Conservation (phyloP, 2,113 vertebrate species). For the Sphyrna mokarran region DNA sequence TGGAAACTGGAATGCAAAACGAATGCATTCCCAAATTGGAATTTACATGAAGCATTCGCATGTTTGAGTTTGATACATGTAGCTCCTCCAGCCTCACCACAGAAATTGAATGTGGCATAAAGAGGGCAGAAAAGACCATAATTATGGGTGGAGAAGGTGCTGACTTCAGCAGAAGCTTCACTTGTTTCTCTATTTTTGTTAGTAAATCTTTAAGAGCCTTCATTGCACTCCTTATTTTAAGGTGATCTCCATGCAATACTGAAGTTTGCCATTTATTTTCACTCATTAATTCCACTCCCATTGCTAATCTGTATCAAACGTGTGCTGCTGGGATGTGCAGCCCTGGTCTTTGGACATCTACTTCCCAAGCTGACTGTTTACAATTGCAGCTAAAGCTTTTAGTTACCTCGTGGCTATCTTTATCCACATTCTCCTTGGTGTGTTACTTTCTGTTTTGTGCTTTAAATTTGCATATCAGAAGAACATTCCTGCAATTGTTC, state of each 20-base stretch:
- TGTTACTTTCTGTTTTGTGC: neutral
- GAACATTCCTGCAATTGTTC: neutral
- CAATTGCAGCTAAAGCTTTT: neutral
- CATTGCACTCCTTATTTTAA: neutral
- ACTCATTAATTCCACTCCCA: neutral
- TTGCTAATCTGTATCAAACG: neutral
- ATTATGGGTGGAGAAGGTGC: neutral
- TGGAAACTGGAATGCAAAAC: neutral
- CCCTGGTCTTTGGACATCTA: neutral
- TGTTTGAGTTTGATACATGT: neutral
- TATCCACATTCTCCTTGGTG: neutral
- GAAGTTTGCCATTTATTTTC: neutral
- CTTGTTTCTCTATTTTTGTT: neutral
- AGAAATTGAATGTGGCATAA: neutral
- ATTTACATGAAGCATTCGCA: neutral
- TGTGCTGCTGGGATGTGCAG: neutral
- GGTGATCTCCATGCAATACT: neutral
- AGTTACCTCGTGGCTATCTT: neutral
- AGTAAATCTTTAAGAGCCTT: neutral
- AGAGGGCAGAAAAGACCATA: neutral
- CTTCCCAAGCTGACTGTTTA: neutral
- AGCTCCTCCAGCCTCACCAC: neutral
- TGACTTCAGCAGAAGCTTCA: neutral
- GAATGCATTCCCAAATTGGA: neutral
- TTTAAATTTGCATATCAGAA: neutral